phyloP scores from a whole-genome alignment of 2,113 vertebrate genomes.

The Glaucomys volans region DNA sequence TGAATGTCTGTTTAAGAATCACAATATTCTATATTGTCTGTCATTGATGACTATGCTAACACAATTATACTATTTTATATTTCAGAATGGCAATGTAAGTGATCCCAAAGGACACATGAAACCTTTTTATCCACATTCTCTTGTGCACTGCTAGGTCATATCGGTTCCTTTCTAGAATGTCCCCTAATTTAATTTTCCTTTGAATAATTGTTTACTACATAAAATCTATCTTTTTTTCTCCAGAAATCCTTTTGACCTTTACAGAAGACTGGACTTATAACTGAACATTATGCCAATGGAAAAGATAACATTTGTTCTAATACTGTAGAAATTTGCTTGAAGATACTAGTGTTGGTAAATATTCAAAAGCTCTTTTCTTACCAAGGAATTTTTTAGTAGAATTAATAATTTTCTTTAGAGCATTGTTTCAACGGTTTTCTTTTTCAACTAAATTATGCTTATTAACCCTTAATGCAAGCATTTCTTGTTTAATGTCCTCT shows the following conservation, averaged over 20 bases:
- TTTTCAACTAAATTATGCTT: constrained; percentile 23
- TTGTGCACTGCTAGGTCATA: constrained; percentile 40
- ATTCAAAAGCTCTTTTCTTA: constrained; percentile 37
- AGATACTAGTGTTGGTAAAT: neutral
- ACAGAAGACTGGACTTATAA: constrained; percentile 47
- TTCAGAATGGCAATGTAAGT: constrained; percentile 55
- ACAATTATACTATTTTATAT: constrained; percentile 66
- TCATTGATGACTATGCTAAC: constrained; percentile 47
- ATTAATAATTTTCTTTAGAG: neutral
- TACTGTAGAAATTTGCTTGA: constrained; percentile 61
- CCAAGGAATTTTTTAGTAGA: neutral
- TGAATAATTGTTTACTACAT: constrained; percentile 75
- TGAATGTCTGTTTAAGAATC: constrained; percentile 35
- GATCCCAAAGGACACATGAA: constrained; percentile 54
- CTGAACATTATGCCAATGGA: constrained; percentile 35
- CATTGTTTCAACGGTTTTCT: neutral
- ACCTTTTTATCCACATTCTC: constrained; percentile 50
- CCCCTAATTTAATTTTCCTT: constrained; percentile 75
- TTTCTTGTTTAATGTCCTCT: constrained; percentile 1
- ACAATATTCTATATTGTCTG: neutral
- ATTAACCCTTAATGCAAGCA: neutral
- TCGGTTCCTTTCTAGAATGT: constrained; percentile 53
- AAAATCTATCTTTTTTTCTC: constrained; percentile 24
- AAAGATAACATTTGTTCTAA: constrained; percentile 62
- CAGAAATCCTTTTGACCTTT: constrained; percentile 70